These are phyloP conservation scores for Thamnaconus septentrionalis DNA, from an alignment of 2,113 vertebrate genomes.

Conservation along the genomic window DNA sequence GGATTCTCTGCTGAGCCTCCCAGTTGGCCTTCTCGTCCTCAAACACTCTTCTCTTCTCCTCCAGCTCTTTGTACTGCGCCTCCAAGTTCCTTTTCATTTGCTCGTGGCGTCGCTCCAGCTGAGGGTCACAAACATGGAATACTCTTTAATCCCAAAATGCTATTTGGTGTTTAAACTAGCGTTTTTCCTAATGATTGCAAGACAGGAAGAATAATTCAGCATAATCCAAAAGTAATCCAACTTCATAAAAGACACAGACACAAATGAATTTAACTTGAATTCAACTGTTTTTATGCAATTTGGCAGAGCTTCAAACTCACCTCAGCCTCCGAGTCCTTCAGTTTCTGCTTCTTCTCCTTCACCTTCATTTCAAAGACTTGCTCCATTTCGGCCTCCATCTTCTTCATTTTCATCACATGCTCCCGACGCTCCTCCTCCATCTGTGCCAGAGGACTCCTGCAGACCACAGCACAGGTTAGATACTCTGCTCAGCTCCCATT, in stretches of 20 bases:
- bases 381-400: slow-evolving; percentile 85
- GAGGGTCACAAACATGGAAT: neutral
- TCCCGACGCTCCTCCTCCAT: slow-evolving; percentile 84
- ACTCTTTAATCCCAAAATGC: too few species aligned
- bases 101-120: slow-evolving; percentile 81
- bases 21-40: slow-evolving; percentile 79
- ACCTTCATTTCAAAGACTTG: slow-evolving; percentile 87
- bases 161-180: too few species aligned
- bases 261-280: neutral
- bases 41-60: slow-evolving; percentile 78
- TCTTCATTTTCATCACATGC: slow-evolving; percentile 84
- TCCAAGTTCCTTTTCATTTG: slow-evolving; percentile 84
- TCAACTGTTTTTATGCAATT: neutral
- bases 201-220: too few species aligned
- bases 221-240: too few species aligned
- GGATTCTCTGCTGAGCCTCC: slow-evolving; percentile 80
- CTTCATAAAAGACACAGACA: neutral
- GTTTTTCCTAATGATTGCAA: too few species aligned
- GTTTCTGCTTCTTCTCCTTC: slow-evolving; percentile 84
- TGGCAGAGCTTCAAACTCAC: slow-evolving; percentile 44
- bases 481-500: neutral
- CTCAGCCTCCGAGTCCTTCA: slow-evolving; percentile 84
- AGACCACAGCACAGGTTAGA: neutral
- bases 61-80: slow-evolving; percentile 83
- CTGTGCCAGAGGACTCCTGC: slow-evolving; percentile 81